Evolutionary conservation across 2,113 vertebrate species (phyloP), one percentile per base, ranked within the genome.

Genomic region (Camelus bactrianus): DNA sequence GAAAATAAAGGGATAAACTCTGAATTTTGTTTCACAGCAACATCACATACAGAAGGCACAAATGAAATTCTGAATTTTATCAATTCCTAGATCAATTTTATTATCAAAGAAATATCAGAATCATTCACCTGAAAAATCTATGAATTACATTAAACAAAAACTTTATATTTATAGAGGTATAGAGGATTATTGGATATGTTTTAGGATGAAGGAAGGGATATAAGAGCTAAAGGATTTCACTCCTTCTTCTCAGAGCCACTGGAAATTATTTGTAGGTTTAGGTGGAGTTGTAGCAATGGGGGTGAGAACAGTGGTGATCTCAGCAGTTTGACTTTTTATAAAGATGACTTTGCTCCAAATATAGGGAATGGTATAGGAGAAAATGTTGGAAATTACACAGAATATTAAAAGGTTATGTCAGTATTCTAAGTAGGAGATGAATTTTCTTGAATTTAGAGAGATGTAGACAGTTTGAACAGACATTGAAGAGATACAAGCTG

Each of bases 1-100:
- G 58, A 93, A 70, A 93, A 60, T n/a, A 80, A 80, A 62, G 5
- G 17, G 75, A 60, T 58, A 75, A 38, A 64, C 14, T 56, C 79
- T n/a, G 28, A 65, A 12, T 28, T 64, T 73, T 60, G 26, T 56
- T 89, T n/a, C 79, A 67, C 52, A 76, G 38, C 35, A 50, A 28
- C 24, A 76, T 22, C 1, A 2, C 50, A 67, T 50, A 50, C 26
- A 76, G 50, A 89, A 89, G 28, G 58, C 50, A 30, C 12, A n/a
- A 67, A 48, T 67, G 38, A 69, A 94, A 83, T 69, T 76, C 19
- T 50, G 56, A 73, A 54, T 67, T 89, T 83, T 89, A 82, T 82
- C n/a, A 73, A 72, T 8, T 65, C 10, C 22, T 73, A n/a, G 15
- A 64, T 62, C 4, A 5, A 79, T 75, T 75, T 64, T 75, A 50